phyloP scores from a whole-genome alignment of 2,888 invertebrate species.

The Hirudinaria manillensis region DNA sequence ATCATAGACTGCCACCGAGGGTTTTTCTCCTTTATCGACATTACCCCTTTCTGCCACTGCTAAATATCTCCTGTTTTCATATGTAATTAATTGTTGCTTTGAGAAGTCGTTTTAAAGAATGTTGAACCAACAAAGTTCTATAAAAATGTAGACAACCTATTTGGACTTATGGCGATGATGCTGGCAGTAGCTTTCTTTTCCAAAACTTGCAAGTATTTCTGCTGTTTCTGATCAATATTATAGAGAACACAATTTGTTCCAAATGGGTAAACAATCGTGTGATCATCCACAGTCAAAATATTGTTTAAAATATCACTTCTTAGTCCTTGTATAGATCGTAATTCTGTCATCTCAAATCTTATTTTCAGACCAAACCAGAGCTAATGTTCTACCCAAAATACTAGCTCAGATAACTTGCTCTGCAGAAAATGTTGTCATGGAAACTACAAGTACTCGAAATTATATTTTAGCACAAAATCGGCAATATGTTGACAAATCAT shows the following conservation, averaged over 20 bases:
- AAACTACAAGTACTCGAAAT: too few relatives aligned
- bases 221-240: slow-evolving; percentile 55
- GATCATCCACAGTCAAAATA: slow-evolving; percentile 54
- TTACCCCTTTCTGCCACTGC: slow-evolving; percentile 52
- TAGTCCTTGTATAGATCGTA: slow-evolving; percentile 54
- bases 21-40: slow-evolving; percentile 44
- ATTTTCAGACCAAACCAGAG: neutral
- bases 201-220: slow-evolving; percentile 55
- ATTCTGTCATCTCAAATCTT: slow-evolving; percentile 43
- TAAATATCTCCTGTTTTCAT: slow-evolving; percentile 52
- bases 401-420: neutral
- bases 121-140: neutral
- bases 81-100: slow-evolving; percentile 47
- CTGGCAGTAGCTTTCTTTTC: slow-evolving; percentile 55
- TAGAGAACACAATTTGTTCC: slow-evolving; percentile 56
- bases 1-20: slow-evolving; percentile 56
- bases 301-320: slow-evolving; percentile 51
- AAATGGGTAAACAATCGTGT: slow-evolving; percentile 55
- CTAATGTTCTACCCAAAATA: neutral
- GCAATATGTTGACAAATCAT: neutral
- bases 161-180: slow-evolving; percentile 54
- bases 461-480: neutral
- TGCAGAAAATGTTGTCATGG: too few relatives aligned
- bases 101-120: slow-evolving; percentile 35
- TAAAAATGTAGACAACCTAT: slow-evolving; percentile 42